Base-by-base conservation (phyloP, 2,113 vertebrate species). In the Pogonocichla stellata region DNA sequence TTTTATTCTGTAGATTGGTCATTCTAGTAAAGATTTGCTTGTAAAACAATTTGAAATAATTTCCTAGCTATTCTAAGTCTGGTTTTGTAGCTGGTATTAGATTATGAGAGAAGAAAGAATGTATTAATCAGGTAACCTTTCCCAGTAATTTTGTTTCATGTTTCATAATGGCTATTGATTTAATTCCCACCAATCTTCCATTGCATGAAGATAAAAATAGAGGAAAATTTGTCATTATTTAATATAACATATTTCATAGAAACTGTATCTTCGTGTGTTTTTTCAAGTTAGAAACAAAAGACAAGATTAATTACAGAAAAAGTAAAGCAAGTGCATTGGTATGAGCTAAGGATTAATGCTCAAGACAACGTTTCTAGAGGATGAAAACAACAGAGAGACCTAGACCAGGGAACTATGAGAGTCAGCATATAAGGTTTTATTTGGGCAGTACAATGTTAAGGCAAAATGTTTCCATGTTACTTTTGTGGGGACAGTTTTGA, bases 11-110 rank as follows among this genome's bases (percentile, higher is more conserved):
- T 71, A 78, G 50, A 36, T 54, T n/a, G 58, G 38, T 86, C 72
- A 70, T 88, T 83, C n/a, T 54, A 80, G 53, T 65, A 65, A 85
- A 83, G 67, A 50, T 93, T 83, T 93, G 16, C 67, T 77, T 47
- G n/a, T 75, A 80, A 94, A 94, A 57, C 25, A 54, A 88, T 83
- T 92, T 86, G 47, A 88, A 94, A 93, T 66, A 2, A 77, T 90
- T 92, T 93, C 56, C 47, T 88, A 67, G 23, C 54, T 80, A n/a
- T 18, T 94, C 34, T 64, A 62, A 29, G 42, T 92, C 75, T 92
- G 43, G 6, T 48, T 83, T 84, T 92, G 38, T 80, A 71, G 43
- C 20, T 86, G 40, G 78, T 80, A 86, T 60, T 92, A 54, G 60
- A 56, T 96, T 90, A 62, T 60, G 72, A 73, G 56, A 83, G 58